Evolutionary conservation across 2,113 vertebrate species (phyloP), one percentile per base, ranked within the genome.

Genomic region (Syngnathoides biaculeatus): DNA sequence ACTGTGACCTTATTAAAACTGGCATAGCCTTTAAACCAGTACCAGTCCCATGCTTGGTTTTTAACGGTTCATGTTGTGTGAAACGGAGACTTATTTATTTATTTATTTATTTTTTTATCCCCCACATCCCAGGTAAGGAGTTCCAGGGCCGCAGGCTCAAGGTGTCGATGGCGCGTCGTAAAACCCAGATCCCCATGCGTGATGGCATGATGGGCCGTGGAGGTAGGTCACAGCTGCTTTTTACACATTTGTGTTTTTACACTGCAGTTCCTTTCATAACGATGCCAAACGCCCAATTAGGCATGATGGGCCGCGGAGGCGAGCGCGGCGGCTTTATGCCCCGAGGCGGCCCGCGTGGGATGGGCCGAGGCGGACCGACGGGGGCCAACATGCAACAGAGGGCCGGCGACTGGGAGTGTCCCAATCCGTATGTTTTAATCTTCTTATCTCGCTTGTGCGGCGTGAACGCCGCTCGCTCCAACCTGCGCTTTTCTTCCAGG

Each of bases 371-470:
- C 7, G 95, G 94, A 68, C 92, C 94, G 0, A 93, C 94, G 2
- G 95, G 95, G 66, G 94, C 95, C 58, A 98, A 97, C 24, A 95
- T 96, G 84, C 96, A 98, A 78, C 96, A 97, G 83, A 92, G 97
- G 53, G 97, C 95, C 0, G 97, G 97, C 0, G 97, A 98, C 90
- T 98, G 97, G 97, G 95, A 97, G 87, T 98, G 97, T 80, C 97
- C 96, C 26, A 98, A 99, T 58, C 95, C 94, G 97, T 98, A 90
- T 72, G 95, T 93, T 64, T 65, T 10, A 10, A 2, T 60, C 4
- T 52, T 19, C 30, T 43, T 2, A 26, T 1, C 35, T 1, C 24
- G 45, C 20, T 40, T 64, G 0, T 72, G 6, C 17, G 3, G 17
- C 22, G 9, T 22, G 4, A n/a, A 17, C 4, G 8, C 5, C 12